Evolutionary conservation across 2,888 invertebrate species (phyloP), one percentile per base, ranked within the genome.

Genomic region (Eucriotettix oculatus): DNA sequence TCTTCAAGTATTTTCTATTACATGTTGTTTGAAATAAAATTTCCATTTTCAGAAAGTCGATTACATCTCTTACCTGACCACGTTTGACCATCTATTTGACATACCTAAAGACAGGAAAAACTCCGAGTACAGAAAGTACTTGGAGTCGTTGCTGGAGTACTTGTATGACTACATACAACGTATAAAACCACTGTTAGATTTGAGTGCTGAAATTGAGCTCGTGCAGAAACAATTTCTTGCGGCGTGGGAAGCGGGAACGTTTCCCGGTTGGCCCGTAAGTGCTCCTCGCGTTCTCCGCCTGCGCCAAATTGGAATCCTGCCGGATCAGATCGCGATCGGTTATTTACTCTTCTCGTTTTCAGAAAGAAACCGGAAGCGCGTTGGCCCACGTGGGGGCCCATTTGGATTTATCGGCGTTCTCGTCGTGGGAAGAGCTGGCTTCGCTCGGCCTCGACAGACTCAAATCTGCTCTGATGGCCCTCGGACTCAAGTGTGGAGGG

Each of bases 401-500:
- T 77, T 80, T 99, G 65, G 99, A 99, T 74, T 76, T 99, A n/a
- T 95, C 96, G 0, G 95, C 96, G 0, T 99, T 98, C 73, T 94
- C 94, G 0, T 95, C 95, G 17, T 90, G 92, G 85, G 92, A 94
- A 75, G 99, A 99, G 74, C 74, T 99, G 64, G 97, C 98, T 0
- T 96, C 97, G 0, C 78, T 99, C 5, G 99, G 99, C 17, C 75
- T 99, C 66, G 99, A 99, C 77, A 84, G 99, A 70, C 79, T 99
- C 48, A 99, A 99, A 73, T 96, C 96, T 0, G 98, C 97, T 0
- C 76, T 98, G 14, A 90, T 97, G 86, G 98, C 98, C 9, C 77
- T 99, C 16, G 94, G 95, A 0, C 78, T 99, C 1, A 99, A 99
- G 74, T 99, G 99, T 75, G 99, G 99, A 60, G 99, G 97, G 81